Evolutionary conservation across 2,113 vertebrate species (phyloP), one percentile per base, ranked within the genome.

Genomic region (Symphodus melops): DNA sequence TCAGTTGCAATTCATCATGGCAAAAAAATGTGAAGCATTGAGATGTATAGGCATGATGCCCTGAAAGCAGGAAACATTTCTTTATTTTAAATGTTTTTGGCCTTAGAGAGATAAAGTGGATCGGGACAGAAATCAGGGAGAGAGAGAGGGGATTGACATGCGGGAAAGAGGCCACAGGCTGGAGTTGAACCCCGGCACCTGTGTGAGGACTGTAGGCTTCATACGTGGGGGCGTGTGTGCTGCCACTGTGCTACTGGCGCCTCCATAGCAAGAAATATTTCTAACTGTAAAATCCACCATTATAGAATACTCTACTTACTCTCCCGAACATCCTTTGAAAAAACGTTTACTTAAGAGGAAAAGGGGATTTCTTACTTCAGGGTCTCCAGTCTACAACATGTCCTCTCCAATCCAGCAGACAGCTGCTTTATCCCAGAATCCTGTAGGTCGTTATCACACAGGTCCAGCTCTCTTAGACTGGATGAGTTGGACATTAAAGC

Each of bases 381-480:
- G 55, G 39, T 68, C 39, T 62, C 28, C n/a, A 74, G 33, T 51
- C 21, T 37, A 41, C 72, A 74, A 4, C 53, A n/a, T 39, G n/a
- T 11, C 39, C 25, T 69, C 54, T 58, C 17, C 16, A 48, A 14
- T 48, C 46, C 46, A 48, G 17, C 7, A 17, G 46, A 48, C 14
- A 48, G 46, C 46, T 7, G 13, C 21, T 52, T 52, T 21, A 75
- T 36, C 28, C 72, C 72, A 58, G 54, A 64, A 57, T 73, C 52
- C 16, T 48, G 71, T 25, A 74, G 42, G 39, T 74, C 61, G 48
- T 74, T 74, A 46, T 74, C 71, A 74, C 71, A 48, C 0, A 68
- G 48, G 6, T 68, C 73, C 13, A 75, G 64, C 23, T 68, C 56
- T 23, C n/a, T 75, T 23, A 75, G 39, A 33, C 49, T 44, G 49